A percentile compares a stretch with the other conserved stretches of the same genome.
Evolutionary conservation across 2,113 vertebrate species (phyloP).

Genomic region (Heloderma charlesbogerti): DNA sequence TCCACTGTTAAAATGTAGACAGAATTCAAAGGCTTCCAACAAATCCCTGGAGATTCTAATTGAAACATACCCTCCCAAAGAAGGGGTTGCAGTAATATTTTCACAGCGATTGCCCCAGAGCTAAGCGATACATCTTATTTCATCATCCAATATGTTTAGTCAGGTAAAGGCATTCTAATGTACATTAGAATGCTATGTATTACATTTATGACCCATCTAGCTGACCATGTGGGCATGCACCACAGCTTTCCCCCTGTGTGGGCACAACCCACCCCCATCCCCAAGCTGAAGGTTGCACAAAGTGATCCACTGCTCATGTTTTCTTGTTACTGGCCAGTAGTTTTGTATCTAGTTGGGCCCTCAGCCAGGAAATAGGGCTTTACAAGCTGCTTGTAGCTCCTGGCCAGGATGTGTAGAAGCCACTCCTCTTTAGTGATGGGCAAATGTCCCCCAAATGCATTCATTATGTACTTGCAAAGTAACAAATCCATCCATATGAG

Average conservation of each 20-base stretch:
- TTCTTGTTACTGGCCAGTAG: neutral
- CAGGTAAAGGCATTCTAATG: neutral
- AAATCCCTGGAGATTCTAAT: conserved; percentile 33
- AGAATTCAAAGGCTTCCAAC: conserved; percentile 41
- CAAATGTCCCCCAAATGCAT: too few species aligned
- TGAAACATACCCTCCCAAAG: conserved; percentile 11
- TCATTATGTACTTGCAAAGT: too few species aligned
- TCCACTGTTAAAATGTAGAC: conserved; percentile 48
- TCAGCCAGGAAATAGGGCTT: neutral
- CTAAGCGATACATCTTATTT: neutral
- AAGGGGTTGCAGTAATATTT: neutral
- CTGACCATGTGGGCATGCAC: neutral
- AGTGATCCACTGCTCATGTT: neutral
- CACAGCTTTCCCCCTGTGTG: neutral
- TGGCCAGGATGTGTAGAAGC: neutral
- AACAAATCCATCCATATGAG: too few species aligned
- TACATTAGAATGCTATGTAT: neutral
- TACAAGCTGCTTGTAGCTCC: neutral
- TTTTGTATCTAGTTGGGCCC: neutral
- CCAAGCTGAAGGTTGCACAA: neutral
- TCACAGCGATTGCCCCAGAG: neutral
- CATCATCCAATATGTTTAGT: neutral
- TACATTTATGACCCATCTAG: neutral
- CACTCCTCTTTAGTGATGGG: too few species aligned
- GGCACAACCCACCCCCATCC: neutral